These are phyloP conservation scores for Nannobrachium achirus DNA, from an alignment of 2,113 vertebrate species.

Conservation along the genomic window DNA sequence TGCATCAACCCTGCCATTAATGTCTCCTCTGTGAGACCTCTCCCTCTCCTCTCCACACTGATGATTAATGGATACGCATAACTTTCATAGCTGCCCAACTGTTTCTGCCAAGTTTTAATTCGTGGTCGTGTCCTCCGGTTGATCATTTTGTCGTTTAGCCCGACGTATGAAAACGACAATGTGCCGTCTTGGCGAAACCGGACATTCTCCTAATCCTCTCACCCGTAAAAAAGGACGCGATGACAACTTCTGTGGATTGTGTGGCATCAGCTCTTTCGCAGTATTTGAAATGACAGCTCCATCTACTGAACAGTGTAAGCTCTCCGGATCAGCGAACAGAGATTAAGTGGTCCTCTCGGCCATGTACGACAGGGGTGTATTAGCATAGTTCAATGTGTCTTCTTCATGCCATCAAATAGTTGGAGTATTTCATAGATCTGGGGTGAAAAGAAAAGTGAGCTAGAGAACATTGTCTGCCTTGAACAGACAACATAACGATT, in stretches of 20 bases:
- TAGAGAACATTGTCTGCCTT: constrained; percentile 23
- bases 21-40: constrained; percentile 54
- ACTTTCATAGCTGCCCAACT: constrained; percentile 12
- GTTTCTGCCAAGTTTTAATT: constrained; percentile 28
- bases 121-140: constrained; percentile 33
- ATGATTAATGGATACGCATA: not conserved
- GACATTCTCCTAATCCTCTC: constrained; percentile 2
- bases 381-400: constrained; percentile 19
- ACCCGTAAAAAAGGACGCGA: not conserved
- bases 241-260: constrained; percentile 2
- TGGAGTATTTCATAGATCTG: constrained; percentile 1
- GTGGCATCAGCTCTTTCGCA: constrained; percentile 25
- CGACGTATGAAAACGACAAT: constrained; percentile 24
- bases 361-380: constrained; percentile 24
- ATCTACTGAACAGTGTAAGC: constrained; percentile 20
- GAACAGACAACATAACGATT: constrained; percentile 8
- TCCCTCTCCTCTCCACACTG: constrained; percentile 2
- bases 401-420: not conserved
- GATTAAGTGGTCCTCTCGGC: constrained; percentile 49
- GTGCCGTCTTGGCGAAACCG: not conserved
- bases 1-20: constrained; percentile 38
- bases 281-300: not conserved
- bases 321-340: constrained; percentile 21
- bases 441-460: constrained; percentile 24
- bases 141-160: constrained; percentile 33